These are phyloP conservation scores for Drosophila tristis DNA, from an alignment of 1,140 invertebrate species.

Conservation along the genomic window DNA sequence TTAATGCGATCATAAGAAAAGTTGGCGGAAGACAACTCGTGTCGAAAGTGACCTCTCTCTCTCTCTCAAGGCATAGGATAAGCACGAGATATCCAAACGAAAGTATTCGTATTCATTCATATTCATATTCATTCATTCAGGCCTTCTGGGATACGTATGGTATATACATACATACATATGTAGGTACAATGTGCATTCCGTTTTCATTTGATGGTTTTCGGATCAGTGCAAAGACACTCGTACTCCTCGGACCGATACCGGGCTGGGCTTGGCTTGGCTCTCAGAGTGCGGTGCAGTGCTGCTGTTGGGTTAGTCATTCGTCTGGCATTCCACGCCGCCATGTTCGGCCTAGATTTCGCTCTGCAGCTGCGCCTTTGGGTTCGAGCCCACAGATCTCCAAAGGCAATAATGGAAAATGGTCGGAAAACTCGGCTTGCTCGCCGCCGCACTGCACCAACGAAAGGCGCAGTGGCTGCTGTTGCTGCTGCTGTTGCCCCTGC, in stretches of 20 bases:
- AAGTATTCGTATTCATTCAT: no score
- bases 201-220: no score
- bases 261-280: conserved; percentile 3
- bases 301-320: conserved; percentile 49
- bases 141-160: no score
- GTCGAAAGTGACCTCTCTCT: no score
- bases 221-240: no score
- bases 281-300: conserved; percentile 1
- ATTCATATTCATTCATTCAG: no score
- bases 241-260: not conserved
- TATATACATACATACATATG: no score
- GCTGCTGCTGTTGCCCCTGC: conserved; percentile 1
- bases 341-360: conserved; percentile 42
- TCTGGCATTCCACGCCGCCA: conserved; percentile 57
- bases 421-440: conserved; percentile 46
- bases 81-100: no score
- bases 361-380: conserved; percentile 40
- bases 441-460: conserved; percentile 15
- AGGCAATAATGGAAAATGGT: conserved; percentile 42
- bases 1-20: not conserved
- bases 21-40: not conserved
- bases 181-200: no score
- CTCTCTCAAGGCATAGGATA: no score
- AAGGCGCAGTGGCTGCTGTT: conserved; percentile 46
- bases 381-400: conserved; percentile 48